Base-by-base conservation (phyloP, 2,113 vertebrate genomes). In the Rhegmatorhina hoffmannsi region DNA sequence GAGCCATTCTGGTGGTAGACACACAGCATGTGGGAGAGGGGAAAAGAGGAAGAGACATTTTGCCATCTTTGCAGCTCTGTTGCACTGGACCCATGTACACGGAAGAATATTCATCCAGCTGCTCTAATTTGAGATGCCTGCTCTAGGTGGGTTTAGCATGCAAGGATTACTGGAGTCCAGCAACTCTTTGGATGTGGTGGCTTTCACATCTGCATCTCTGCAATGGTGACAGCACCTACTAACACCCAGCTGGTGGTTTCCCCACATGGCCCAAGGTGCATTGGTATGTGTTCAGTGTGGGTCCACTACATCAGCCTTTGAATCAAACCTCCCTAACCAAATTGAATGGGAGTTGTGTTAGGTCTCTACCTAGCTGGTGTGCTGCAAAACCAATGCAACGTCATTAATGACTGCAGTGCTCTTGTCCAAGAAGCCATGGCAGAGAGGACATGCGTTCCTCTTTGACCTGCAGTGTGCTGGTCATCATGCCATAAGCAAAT, bases 51-150 rank as follows among this genome's bases (percentile, higher is more conserved):
- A 84, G 63, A 87, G 40, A 64, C 34, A 28, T 87, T 85, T 87
- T 85, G 63, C 69, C 16, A 0, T 76, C 44, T 94, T 93, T 82
- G 63, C 87, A 82, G 31, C 55, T 87, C 67, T 64, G 21, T 75
- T 28, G 2, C 81, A 6, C 40, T 58, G 81, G 77, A 69, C 47
- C 44, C 43, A 29, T 4, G 2, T 87, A n/a, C 62, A 91, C 91
- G 50, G 82, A 62, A 31, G 63, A 83, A 50, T 73, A n/a, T 87
- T 85, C 78, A 87, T 91, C 36, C 69, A 79, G 74, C 70, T 85
- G 29, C 70, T 88, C 58, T 79, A 43, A 53, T 91, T 34, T 78
- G 74, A 79, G 46, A 63, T 3, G 5, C 53, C 79, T 85, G 46
- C 66, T 82, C 9, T 52, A 86, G 56, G 52, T 7, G 1, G 21